Evolutionary conservation across 2,797 vertebrate species (phyloP), one percentile per base, ranked within the genome.

Genomic region (Sebastes oblongus): DNA sequence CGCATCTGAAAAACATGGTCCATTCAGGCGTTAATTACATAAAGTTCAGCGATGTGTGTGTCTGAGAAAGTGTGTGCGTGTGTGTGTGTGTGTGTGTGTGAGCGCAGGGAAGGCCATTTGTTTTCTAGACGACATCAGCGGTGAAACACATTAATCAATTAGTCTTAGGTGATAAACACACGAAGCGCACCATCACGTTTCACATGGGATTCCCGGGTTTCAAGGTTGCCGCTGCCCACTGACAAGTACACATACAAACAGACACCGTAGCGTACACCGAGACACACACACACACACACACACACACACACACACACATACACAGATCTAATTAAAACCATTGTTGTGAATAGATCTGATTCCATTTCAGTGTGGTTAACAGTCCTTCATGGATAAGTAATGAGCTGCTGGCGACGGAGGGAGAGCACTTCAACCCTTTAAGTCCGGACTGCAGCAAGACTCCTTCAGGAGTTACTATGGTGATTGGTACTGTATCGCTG

Each of bases 351-450:
- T 90, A 93, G 89, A 92, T 92, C 89, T 92, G 90, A 92, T 94
- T 95, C 92, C 93, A 94, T 91, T 91, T 93, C 89, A 88, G 89
- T 93, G 91, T 84, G 86, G 91, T 92, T 92, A 94, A 92, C 94
- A 91, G 91, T 87, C 83, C 89, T 93, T 94, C 91, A 92, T 94
- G 91, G 92, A 93, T 95, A 94, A 94, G 89, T 94, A 93, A 95
- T 93, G 90, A 92, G 92, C 84, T 91, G 81, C 86, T 90, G 84
- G 82, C 16, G 78, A 87, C 24, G 30, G 84, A 87, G 77, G 72
- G 78, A 91, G 86, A 88, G 77, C 73, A 71, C 84, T 87, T 89
- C 90, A 88, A 69, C 84, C 85, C 89, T 87, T 85, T 84, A 83
- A 86, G 84, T 91, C 82, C 65, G 78, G 79, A 84, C 87, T 85